These are phyloP conservation scores for Pachyrhynchus sulphureomaculatus DNA, from an alignment of 1,140 invertebrate species.

Conservation along the genomic window DNA sequence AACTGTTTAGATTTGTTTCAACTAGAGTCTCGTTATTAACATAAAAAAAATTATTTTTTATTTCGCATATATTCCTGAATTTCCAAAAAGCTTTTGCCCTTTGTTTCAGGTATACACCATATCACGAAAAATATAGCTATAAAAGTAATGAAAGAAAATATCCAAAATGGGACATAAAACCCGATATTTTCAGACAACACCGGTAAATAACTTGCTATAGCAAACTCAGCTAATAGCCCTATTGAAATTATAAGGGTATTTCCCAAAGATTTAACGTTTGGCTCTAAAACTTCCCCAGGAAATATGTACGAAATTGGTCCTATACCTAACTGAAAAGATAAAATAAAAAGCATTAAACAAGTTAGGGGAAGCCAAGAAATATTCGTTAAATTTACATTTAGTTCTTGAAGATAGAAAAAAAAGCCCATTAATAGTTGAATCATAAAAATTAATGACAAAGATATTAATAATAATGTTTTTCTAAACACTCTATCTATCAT, in stretches of 20 bases:
- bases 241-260: slow-evolving; percentile 65
- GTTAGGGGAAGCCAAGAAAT: slow-evolving; percentile 36
- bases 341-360: slow-evolving; percentile 31
- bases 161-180: slow-evolving; percentile 71
- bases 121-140: slow-evolving; percentile 60
- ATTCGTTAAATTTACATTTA: slow-evolving; percentile 9
- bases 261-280: slow-evolving; percentile 70
- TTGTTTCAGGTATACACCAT: slow-evolving; percentile 73
- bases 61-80: slow-evolving; percentile 38
- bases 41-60: slow-evolving; percentile 9
- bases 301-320: slow-evolving; percentile 81
- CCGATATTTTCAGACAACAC: slow-evolving; percentile 60
- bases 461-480: slow-evolving; percentile 67
- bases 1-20: no score
- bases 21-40: no score
- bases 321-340: slow-evolving; percentile 56
- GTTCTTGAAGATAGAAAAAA: slow-evolving; percentile 33
- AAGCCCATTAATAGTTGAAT: slow-evolving; percentile 32
- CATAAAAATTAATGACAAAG: slow-evolving; percentile 60
- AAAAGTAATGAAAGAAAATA: slow-evolving; percentile 70
- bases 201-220: slow-evolving; percentile 73
- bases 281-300: slow-evolving; percentile 77
- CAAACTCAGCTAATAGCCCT: slow-evolving; percentile 55
- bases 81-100: slow-evolving; percentile 68
- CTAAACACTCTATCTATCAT: slow-evolving; percentile 75